Conservation (phyloP, 2,888 invertebrate genomes). For the Xylota segnis region DNA sequence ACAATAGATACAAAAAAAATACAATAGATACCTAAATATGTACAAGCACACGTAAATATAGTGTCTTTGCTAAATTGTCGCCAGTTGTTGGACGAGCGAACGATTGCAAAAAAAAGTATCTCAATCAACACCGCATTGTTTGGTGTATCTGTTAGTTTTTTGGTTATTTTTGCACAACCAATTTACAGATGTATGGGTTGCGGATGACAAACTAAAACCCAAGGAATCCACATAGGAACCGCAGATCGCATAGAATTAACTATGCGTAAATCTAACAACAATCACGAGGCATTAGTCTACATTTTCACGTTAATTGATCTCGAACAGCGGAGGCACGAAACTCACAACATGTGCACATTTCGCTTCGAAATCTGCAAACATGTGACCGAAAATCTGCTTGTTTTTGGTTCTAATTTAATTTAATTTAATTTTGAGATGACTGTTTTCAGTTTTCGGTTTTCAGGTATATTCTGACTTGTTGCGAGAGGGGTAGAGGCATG, state of each 20-base stretch:
- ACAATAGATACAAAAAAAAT: slow-evolving; percentile 1
- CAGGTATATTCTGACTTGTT: background rate
- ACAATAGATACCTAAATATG: slow-evolving; percentile 17
- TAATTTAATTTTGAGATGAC: background rate
- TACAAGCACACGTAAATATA: background rate
- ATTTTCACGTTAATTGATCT: slow-evolving; percentile 74
- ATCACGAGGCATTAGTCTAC: slow-evolving; percentile 70
- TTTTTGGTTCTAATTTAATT: slow-evolving; percentile 45
- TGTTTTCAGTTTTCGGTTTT: background rate
- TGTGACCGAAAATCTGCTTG: slow-evolving; percentile 49
- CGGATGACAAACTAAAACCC: slow-evolving; percentile 17
- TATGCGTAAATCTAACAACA: slow-evolving; percentile 70
- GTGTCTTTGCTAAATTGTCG: slow-evolving; percentile 22
- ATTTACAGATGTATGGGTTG: slow-evolving; percentile 17
- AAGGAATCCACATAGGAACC: slow-evolving; percentile 22
- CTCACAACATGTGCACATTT: slow-evolving; percentile 62
- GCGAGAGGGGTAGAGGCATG: background rate
- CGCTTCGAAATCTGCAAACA: slow-evolving; percentile 44
- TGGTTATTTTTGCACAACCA: slow-evolving; percentile 43
- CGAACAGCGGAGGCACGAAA: slow-evolving; percentile 43
- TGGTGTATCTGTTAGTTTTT: slow-evolving; percentile 50
- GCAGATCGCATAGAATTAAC: slow-evolving; percentile 60
- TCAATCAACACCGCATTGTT: slow-evolving; percentile 63
- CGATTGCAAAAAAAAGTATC: slow-evolving; percentile 21
- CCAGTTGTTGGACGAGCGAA: slow-evolving; percentile 29